These are phyloP conservation scores for Caerostris darwini DNA, from an alignment of 1,140 invertebrate genomes.

Conservation along the genomic window DNA sequence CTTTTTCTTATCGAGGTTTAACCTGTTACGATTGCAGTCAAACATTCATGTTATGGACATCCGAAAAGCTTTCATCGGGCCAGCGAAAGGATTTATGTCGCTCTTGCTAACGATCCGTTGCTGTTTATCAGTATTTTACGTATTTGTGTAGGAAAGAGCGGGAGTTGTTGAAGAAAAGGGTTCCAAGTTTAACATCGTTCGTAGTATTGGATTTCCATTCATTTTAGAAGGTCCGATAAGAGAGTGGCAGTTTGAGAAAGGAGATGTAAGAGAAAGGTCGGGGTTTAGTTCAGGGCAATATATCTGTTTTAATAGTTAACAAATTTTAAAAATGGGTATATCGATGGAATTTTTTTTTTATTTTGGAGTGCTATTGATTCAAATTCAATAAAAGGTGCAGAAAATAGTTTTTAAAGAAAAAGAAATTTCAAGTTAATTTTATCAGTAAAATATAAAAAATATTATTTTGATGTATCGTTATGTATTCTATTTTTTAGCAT, in stretches of 20 bases:
- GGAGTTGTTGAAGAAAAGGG: neutral
- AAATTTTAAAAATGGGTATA: neutral
- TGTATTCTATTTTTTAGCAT: too few relatives aligned
- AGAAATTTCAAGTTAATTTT: too few relatives aligned
- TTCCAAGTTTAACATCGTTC: slow-evolving; percentile 24
- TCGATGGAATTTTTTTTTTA: neutral
- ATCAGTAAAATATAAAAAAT: too few relatives aligned
- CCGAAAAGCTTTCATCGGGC: neutral
- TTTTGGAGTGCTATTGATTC: neutral
- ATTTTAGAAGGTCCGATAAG: slow-evolving; percentile 27
- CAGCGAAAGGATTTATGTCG: slow-evolving; percentile 29
- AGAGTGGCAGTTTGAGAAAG: slow-evolving; percentile 16
- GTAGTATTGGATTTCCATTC: slow-evolving; percentile 52
- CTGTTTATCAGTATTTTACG: slow-evolving; percentile 36
- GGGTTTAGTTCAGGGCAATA: neutral
- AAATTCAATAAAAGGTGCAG: neutral
- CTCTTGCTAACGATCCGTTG: neutral
- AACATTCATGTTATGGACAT: slow-evolving; percentile 14
- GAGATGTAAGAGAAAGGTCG: neutral
- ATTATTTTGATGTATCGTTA: too few relatives aligned
- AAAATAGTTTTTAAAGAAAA: neutral
- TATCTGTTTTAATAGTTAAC: neutral
- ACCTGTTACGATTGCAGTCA: neutral
- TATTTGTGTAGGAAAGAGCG: neutral
- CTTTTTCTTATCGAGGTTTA: neutral